Percentiles rank a stretch among this genome's conserved stretches.
phyloP scores from a whole-genome alignment of 1,140 invertebrate species.

The Bombus balteatus region DNA sequence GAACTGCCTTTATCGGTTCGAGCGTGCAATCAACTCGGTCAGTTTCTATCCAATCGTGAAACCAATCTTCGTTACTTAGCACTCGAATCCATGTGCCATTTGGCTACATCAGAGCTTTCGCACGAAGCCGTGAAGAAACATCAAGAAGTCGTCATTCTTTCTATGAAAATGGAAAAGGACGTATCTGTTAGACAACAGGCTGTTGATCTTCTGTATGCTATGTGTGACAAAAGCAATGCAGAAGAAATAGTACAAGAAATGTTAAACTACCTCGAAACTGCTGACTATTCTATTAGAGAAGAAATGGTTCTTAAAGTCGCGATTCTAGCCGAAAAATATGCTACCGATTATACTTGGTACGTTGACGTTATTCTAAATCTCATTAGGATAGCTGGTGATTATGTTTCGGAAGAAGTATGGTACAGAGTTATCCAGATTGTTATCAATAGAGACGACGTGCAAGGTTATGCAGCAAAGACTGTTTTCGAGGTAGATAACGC shows the following conservation, averaged over 20 bases:
- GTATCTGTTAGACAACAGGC: slow-evolving; percentile 99
- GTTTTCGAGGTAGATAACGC: slow-evolving; percentile 92
- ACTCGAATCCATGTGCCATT: slow-evolving; percentile 99
- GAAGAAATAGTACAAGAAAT: slow-evolving; percentile 99
- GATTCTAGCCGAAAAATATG: slow-evolving; percentile 99
- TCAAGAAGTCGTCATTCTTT: slow-evolving; percentile 99
- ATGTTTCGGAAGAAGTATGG: slow-evolving; percentile 99
- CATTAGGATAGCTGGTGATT: slow-evolving; percentile 99
- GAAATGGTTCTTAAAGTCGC: slow-evolving; percentile 99
- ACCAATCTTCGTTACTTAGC: slow-evolving; percentile 99
- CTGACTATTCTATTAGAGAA: slow-evolving; percentile 99
- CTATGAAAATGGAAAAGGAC: slow-evolving; percentile 99
- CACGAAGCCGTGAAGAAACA: slow-evolving; percentile 99
- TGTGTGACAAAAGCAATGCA: slow-evolving; percentile 99
- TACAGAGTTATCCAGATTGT: slow-evolving; percentile 99
- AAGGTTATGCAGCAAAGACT: slow-evolving; percentile 99
- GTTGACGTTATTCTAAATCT: slow-evolving; percentile 99
- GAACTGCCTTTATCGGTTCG: slow-evolving; percentile 98
- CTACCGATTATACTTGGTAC: slow-evolving; percentile 99
- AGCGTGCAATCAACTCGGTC: slow-evolving; percentile 99
- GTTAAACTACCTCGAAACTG: slow-evolving; percentile 99
- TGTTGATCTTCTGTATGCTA: slow-evolving; percentile 99
- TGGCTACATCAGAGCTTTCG: slow-evolving; percentile 99
- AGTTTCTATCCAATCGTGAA: slow-evolving; percentile 99
- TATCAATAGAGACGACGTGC: slow-evolving; percentile 99